Evolutionary conservation across 2,888 invertebrate species (phyloP).

Genomic region (Esperia sulphurella): DNA sequence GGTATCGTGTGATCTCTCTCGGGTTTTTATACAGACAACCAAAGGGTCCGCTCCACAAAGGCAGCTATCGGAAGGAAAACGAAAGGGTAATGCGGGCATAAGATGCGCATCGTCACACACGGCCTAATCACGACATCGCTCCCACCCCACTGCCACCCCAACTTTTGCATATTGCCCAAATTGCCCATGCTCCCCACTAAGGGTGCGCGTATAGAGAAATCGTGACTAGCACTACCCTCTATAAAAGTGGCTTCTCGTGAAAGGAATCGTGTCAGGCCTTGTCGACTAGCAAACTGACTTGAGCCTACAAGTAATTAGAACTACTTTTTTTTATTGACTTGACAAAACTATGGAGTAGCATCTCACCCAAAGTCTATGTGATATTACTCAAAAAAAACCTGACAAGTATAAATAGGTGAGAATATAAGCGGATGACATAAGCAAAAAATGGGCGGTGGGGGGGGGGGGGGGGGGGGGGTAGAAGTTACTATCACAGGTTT

Average conservation of each 20-base stretch:
- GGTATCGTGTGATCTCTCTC: constrained; percentile 67
- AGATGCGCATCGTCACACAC: constrained; percentile 79
- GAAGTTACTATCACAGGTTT: too few relatives aligned
- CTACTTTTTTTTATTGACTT: too few relatives aligned
- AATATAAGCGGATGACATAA: too few relatives aligned
- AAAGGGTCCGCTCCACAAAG: constrained; percentile 59
- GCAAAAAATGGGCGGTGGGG: too few relatives aligned
- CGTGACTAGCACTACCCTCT: background rate
- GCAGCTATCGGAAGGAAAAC: constrained; percentile 77
- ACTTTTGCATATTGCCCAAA: constrained; percentile 77
- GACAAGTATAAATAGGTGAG: too few relatives aligned
- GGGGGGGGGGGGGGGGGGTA: too few relatives aligned
- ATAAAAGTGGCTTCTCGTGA: background rate
- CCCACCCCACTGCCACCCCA: constrained; percentile 48
- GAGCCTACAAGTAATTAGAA: too few relatives aligned
- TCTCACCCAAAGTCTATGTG: too few relatives aligned
- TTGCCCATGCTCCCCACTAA: constrained; percentile 61
- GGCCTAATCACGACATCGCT: constrained; percentile 68
- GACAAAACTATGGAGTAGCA: too few relatives aligned
- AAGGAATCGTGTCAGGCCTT: background rate
- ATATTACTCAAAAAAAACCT: too few relatives aligned
- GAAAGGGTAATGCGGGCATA: constrained; percentile 79
- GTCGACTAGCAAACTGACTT: background rate
- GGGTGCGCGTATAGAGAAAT: background rate
- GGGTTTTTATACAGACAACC: constrained; percentile 49